Evolutionary conservation across 2,888 invertebrate species (phyloP).

Genomic region (Elegia similella): DNA sequence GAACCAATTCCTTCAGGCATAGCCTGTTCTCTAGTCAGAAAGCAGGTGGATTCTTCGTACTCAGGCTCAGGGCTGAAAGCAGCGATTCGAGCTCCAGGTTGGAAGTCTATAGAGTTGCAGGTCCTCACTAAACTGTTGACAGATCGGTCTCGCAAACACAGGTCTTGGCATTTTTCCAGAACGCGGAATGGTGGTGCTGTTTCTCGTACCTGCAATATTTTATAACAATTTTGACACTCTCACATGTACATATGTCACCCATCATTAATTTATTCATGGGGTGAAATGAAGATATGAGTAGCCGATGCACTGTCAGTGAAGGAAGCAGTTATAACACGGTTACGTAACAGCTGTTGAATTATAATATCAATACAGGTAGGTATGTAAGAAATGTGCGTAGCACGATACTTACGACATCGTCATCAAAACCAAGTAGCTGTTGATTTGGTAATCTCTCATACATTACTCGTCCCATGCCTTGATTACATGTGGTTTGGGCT

Average conservation of each 20-base stretch:
- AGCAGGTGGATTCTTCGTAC: constrained; percentile 94
- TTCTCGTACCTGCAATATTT: constrained; percentile 84
- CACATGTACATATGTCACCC: too few relatives aligned
- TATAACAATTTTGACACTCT: too few relatives aligned
- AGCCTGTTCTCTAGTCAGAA: constrained; percentile 91
- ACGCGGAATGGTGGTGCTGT: constrained; percentile 93
- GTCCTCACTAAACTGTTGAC: constrained; percentile 91
- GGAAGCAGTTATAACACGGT: too few relatives aligned
- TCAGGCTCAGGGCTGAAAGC: constrained; percentile 91
- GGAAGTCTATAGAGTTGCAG: constrained; percentile 94
- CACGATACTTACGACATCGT: constrained; percentile 87
- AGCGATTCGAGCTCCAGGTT: constrained; percentile 92
- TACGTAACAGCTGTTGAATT: neutral
- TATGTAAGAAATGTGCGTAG: neutral
- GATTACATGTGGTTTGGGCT: constrained; percentile 96
- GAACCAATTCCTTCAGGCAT: constrained; percentile 94
- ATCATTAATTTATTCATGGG: too few relatives aligned
- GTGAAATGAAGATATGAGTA: too few relatives aligned
- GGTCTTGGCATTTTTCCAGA: constrained; percentile 93
- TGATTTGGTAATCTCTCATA: constrained; percentile 95
- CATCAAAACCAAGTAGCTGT: constrained; percentile 93
- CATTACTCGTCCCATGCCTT: constrained; percentile 92
- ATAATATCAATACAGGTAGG: too few relatives aligned
- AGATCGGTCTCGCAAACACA: constrained; percentile 91
- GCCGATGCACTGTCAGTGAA: too few relatives aligned